A percentile compares a stretch with the other conserved stretches of the same genome.
phyloP scores from a whole-genome alignment of 2,113 vertebrate species.

The Dicentrarchus labrax region DNA sequence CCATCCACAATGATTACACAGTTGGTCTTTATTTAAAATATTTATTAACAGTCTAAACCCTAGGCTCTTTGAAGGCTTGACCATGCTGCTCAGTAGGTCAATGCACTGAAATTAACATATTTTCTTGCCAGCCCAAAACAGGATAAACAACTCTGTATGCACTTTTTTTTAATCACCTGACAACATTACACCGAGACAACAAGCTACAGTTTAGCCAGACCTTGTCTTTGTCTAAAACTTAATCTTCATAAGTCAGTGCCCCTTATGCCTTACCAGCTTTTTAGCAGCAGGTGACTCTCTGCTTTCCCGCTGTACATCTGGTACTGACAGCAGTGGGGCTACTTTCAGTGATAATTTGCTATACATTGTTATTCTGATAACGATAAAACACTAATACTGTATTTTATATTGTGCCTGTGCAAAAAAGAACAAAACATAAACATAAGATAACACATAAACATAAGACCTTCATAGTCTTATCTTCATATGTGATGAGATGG shows the following conservation, averaged over 20 bases:
- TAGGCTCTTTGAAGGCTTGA: not conserved
- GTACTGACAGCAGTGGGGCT: slow-evolving; percentile 6
- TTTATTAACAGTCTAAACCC: not conserved
- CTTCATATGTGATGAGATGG: not conserved
- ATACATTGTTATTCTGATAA: not conserved
- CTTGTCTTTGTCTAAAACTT: slow-evolving; percentile 16
- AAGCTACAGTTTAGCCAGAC: not conserved
- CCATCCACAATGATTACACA: not conserved
- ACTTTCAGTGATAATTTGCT: slow-evolving; percentile 2
- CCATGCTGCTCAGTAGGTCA: slow-evolving; percentile 16
- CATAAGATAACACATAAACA: not conserved
- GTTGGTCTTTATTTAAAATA: slow-evolving; percentile 21
- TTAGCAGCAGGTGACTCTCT: slow-evolving; percentile 50
- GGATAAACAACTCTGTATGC: not conserved
- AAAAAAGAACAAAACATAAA: not conserved
- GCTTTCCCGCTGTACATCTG: slow-evolving; percentile 42
- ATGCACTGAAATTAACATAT: slow-evolving; percentile 26
- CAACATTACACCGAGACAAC: slow-evolving; percentile 19
- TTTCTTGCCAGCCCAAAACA: not conserved
- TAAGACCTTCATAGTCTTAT: not conserved
- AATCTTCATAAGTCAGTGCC: slow-evolving; percentile 35
- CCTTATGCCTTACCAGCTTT: slow-evolving; percentile 18
- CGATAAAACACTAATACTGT: not conserved
- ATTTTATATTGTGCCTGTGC: not conserved
- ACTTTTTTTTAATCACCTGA: slow-evolving; percentile 9